Base-by-base conservation (phyloP, 2,888 invertebrate species). In the Apoderus coryli region DNA sequence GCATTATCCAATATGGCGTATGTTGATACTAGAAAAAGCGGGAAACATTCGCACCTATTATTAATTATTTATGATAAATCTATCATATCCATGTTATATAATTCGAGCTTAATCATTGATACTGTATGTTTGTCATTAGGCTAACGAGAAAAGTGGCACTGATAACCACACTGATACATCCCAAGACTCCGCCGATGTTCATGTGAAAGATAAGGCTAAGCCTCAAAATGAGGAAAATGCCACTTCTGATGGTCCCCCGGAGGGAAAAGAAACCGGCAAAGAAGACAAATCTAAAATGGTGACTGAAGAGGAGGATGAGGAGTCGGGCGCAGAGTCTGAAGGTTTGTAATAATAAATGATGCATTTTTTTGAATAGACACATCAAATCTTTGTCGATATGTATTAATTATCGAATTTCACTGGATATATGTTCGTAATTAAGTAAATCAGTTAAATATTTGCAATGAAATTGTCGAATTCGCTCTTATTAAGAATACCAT, bases 1-100 rank as follows among this genome's bases (percentile, higher is more conserved):
- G 40, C 42, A 39, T 37, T 43, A 47, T 52, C 44, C 56, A 57
- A 56, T 51, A 58, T 58, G 58, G 58, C 58, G 54, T 50, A 42
- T 49, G 54, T 56, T 56, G 54, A 52, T 55, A 45, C 47, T 44
- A 45, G 49, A 53, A 57, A 56, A 56, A 57, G 57, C 58, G 58
- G 57, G 58, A 58, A 58, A 55, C 42, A 37, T 40, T 43, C 33
- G 27, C 35, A 33, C 27, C 29, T 14, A 28, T 27, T 41, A 34
- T 16, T 25, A 34, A 24, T 11, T 15, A 10, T 13, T 33, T 35
- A 25, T 16, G 10, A 3, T 9, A 11, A 16, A 34, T 34, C 29
- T 29, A 29, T 19, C 23, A 9, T 6, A 10, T 12, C 25, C 25
- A 14, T 31, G 28, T 19, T 7, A 9, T n/a, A n/a, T n/a, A n/a